Evolutionary conservation across 2,888 invertebrate species (phyloP).

Genomic region (Catocala fraxini): DNA sequence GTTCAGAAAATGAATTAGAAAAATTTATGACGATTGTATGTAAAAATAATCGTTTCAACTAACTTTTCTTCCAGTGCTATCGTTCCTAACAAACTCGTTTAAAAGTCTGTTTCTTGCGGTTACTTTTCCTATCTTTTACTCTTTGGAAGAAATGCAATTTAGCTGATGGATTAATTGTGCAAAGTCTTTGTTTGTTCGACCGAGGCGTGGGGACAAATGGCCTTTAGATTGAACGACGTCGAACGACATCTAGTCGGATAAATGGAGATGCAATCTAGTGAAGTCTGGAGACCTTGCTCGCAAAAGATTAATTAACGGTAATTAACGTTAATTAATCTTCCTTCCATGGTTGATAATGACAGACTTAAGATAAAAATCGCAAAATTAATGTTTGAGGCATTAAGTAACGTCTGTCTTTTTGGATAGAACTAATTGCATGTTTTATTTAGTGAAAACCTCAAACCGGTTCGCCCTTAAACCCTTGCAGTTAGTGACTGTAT

Average conservation of each 20-base stretch:
- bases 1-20: neutral
- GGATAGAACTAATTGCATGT: no score
- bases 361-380: neutral
- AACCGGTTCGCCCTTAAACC: no score
- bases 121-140: conserved; percentile 18
- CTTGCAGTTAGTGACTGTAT: no score
- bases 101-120: conserved; percentile 34
- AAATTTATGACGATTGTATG: neutral
- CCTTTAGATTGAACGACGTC: conserved; percentile 1
- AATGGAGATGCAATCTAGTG: neutral
- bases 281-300: neutral
- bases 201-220: conserved; percentile 4
- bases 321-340: neutral
- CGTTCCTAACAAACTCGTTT: conserved; percentile 33
- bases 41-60: neutral
- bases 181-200: conserved; percentile 36
- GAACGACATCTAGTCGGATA: neutral
- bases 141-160: conserved; percentile 38
- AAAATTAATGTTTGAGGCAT: neutral
- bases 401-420: no score
- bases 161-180: conserved; percentile 43
- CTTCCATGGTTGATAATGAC: neutral
- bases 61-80: neutral
- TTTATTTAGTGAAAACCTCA: no score
- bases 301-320: neutral